Conservation (phyloP, 2,888 invertebrate species). For the Theretra japonica region DNA sequence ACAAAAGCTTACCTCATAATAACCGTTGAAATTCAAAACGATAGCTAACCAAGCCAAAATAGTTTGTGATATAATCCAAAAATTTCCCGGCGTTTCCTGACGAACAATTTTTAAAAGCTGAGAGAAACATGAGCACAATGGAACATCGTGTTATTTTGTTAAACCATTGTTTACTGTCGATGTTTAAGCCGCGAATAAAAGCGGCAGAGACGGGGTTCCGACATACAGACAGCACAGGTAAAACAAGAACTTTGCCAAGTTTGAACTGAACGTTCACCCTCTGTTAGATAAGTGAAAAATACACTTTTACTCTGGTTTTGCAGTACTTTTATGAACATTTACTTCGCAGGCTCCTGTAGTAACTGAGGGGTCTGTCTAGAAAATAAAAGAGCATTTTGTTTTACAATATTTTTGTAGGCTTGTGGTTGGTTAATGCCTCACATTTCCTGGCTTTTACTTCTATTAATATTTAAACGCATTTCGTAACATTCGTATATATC, state of each 20-base stretch:
- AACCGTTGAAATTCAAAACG: conserved; percentile 2
- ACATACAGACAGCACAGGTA: conserved; percentile 9
- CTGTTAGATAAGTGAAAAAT: conserved; percentile 14
- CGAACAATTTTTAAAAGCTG: conserved; percentile 20
- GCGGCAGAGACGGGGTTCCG: conserved; percentile 5
- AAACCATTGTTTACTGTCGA: conserved; percentile 29
- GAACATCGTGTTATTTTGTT: conserved; percentile 27
- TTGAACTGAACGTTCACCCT: conserved; percentile 15
- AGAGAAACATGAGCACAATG: conserved; percentile 30
- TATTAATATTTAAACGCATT: too few species aligned
- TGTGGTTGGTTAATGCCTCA: too few species aligned
- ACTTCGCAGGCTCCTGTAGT: not conserved
- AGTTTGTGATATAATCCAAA: conserved; percentile 22
- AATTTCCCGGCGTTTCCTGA: conserved; percentile 23
- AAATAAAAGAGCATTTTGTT: too few species aligned
- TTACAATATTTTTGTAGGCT: too few species aligned
- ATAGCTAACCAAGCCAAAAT: conserved; percentile 23
- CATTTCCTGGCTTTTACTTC: too few species aligned
- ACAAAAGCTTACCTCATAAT: not conserved
- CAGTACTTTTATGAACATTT: not conserved
- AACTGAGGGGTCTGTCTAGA: not conserved
- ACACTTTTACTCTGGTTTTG: not conserved
- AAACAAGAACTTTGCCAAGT: conserved; percentile 21
- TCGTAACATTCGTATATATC: too few species aligned
- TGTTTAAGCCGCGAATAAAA: conserved; percentile 15